Percentiles rank a stretch among this genome's conserved stretches.
Conservation (phyloP, 92 coral and sea anemone genomes). For the Epizoanthus stellaris region DNA sequence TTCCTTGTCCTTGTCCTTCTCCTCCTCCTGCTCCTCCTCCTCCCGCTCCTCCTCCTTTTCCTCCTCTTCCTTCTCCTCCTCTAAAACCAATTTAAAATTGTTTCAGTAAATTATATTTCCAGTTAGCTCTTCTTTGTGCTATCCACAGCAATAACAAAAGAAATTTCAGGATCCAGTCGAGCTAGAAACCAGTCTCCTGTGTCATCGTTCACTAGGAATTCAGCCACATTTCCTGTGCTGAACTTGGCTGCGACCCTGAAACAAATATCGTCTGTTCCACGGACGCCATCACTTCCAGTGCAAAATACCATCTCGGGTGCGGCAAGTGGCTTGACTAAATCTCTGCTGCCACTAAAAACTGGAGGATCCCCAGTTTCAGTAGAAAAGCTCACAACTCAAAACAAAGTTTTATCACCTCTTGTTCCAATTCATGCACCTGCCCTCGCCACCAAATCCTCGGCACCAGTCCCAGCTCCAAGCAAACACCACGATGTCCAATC, state of each 20-base stretch:
- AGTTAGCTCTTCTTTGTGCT: not conserved
- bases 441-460: not conserved
- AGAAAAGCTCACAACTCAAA: not conserved
- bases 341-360: not conserved
- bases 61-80: too few species aligned
- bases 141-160: not conserved
- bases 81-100: too few species aligned
- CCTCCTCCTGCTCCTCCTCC: too few species aligned
- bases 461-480: not conserved
- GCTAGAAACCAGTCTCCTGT: not conserved
- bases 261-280: constrained; percentile 13
- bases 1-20: too few species aligned
- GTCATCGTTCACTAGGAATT: not conserved
- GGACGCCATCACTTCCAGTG: not conserved
- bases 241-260: constrained; percentile 1
- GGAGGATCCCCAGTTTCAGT: not conserved
- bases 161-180: not conserved
- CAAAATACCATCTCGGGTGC: not conserved
- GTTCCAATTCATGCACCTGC: not conserved
- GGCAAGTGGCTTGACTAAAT: not conserved
- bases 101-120: too few species aligned
- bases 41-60: too few species aligned
- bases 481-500: not conserved
- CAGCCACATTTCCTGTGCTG: not conserved
- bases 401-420: not conserved